A percentile compares a stretch with the other conserved stretches of the same genome.
These are phyloP conservation scores for Micoletzkya japonica DNA, from an alignment of 2,888 invertebrate genomes.

Conservation along the genomic window DNA sequence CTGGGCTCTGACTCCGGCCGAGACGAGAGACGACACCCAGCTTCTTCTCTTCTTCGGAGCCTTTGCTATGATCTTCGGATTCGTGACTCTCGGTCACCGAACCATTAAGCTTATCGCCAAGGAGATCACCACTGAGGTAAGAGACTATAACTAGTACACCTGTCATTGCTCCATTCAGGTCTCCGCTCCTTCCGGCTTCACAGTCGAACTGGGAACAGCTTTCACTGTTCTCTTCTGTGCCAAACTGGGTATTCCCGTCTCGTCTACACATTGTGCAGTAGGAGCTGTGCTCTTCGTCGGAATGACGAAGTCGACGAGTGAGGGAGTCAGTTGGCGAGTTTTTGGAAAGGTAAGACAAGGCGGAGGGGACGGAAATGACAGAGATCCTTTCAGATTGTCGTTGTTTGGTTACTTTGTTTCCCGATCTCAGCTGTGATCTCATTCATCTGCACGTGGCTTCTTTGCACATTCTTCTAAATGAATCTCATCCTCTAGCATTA, in stretches of 20 bases:
- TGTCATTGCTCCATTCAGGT: background rate
- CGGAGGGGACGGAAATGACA: background rate
- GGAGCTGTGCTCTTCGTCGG: conserved; percentile 55
- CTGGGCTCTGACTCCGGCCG: conserved; percentile 46
- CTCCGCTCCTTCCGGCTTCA: conserved; percentile 50
- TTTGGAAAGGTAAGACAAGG: conserved; percentile 19
- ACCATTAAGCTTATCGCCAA: conserved; percentile 50
- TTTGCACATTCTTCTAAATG: conserved; percentile 39
- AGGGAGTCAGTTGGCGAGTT: conserved; percentile 42
- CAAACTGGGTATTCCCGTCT: conserved; percentile 51
- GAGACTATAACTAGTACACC: background rate
- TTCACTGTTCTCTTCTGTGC: conserved; percentile 55
- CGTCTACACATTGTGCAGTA: conserved; percentile 56
- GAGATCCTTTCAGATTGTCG: conserved; percentile 25
- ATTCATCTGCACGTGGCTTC: conserved; percentile 36
- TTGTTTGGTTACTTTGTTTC: conserved; percentile 50
- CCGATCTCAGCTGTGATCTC: conserved; percentile 45
- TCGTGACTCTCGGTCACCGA: conserved; percentile 47
- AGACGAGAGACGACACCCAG: conserved; percentile 45
- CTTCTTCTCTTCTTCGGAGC: conserved; percentile 44
- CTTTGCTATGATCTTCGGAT: conserved; percentile 49
- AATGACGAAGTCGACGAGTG: conserved; percentile 43
- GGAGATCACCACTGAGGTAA: conserved; percentile 49
- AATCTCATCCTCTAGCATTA: too few species aligned
- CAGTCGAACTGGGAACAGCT: conserved; percentile 54